These are phyloP conservation scores for Drosophila glabriapex DNA, from an alignment of 2,888 invertebrate genomes.

Conservation along the genomic window DNA sequence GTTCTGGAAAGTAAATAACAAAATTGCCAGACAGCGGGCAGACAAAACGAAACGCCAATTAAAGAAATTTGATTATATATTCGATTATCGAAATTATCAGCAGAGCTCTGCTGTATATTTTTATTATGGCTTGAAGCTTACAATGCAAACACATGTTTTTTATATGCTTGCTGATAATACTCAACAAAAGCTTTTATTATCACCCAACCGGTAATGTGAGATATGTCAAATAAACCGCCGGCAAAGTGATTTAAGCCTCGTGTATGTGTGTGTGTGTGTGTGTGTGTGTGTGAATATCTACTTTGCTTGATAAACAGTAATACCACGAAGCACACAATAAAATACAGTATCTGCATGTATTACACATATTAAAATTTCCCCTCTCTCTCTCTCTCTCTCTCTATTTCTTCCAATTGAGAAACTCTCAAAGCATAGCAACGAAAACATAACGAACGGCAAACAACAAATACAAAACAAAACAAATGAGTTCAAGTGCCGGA, in stretches of 20 bases:
- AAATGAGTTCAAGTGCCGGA: not conserved
- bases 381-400: not conserved
- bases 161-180: not conserved
- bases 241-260: not conserved
- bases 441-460: not conserved
- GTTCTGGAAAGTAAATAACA: not conserved
- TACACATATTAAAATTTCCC: rapidly evolving
- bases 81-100: not conserved
- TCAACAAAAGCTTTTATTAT: not conserved
- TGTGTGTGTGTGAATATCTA: not conserved
- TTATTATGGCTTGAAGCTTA: not conserved
- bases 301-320: not conserved
- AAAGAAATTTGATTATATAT: not conserved
- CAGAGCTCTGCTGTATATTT: not conserved
- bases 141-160: not conserved
- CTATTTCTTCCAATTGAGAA: not conserved
- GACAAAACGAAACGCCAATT: not conserved
- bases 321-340: not conserved
- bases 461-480: conserved; percentile 4
- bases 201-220: not conserved
- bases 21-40: conserved; percentile 1
- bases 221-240: not conserved
- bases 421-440: not conserved
- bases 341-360: not conserved
- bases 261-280: too few relatives aligned